A percentile compares a stretch with the other conserved stretches of the same genome.
phyloP scores from a whole-genome alignment of 64 coral and sea anemone genomes.

The Stichodactyla helianthus region DNA sequence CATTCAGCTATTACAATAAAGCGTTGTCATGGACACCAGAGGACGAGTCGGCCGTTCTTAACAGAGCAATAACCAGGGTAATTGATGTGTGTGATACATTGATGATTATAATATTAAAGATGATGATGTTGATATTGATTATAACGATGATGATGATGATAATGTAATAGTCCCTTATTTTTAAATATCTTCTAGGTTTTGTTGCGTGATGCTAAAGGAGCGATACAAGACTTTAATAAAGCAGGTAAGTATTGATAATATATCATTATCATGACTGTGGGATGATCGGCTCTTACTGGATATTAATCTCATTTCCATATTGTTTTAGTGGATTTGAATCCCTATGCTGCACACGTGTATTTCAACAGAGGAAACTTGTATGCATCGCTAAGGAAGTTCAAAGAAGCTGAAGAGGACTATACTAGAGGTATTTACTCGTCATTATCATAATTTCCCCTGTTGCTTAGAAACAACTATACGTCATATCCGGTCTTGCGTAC shows the following conservation, averaged over 20 bases:
- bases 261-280: background rate
- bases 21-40: constrained; percentile 72
- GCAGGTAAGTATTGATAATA: constrained; percentile 41
- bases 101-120: background rate
- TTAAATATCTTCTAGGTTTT: constrained; percentile 42
- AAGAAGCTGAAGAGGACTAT: constrained; percentile 63
- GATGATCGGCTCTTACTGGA: too few species aligned
- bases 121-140: background rate
- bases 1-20: too few species aligned
- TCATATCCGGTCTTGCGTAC: too few species aligned
- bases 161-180: background rate
- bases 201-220: constrained; percentile 68
- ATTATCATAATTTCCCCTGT: too few species aligned
- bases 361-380: constrained; percentile 82
- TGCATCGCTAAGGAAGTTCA: constrained; percentile 72
- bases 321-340: constrained; percentile 61
- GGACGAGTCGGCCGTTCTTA: constrained; percentile 87
- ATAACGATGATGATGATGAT: background rate
- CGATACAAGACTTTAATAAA: constrained; percentile 83
- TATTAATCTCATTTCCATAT: background rate
- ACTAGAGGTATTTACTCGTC: constrained; percentile 24
- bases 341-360: constrained; percentile 78
- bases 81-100: background rate
- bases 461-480: too few species aligned
- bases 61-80: constrained; percentile 96